A percentile compares a stretch with the other conserved stretches of the same genome.
phyloP scores from a whole-genome alignment of 64 coral and sea anemone genomes.

The Stylophora pistillata region DNA sequence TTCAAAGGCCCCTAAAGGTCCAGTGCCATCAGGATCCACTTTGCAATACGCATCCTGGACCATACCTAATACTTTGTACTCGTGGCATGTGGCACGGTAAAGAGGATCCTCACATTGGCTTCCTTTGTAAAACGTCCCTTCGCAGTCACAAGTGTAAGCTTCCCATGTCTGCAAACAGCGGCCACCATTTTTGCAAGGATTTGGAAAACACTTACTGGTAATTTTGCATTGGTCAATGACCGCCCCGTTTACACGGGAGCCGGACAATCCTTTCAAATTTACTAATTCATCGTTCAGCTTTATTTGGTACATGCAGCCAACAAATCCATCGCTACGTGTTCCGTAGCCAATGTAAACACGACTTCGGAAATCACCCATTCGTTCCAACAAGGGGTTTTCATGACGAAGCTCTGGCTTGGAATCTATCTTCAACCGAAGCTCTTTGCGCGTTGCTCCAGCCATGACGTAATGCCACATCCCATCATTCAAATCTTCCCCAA shows the following conservation, averaged over 20 bases:
- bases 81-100: conserved; percentile 75
- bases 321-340: conserved; percentile 60
- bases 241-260: conserved; percentile 11
- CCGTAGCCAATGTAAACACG: conserved; percentile 66
- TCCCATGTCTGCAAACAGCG: conserved; percentile 61
- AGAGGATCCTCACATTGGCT: conserved; percentile 66
- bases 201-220: conserved; percentile 71
- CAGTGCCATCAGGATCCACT: conserved; percentile 76
- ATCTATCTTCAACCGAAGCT: conserved; percentile 77
- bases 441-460: conserved; percentile 57
- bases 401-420: conserved; percentile 77
- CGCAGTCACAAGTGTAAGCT: conserved; percentile 68
- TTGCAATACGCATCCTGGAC: conserved; percentile 72
- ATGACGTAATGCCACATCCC: conserved; percentile 80
- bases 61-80: conserved; percentile 79
- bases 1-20: conserved; percentile 52
- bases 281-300: conserved; percentile 54
- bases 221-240: conserved; percentile 52
- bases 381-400: conserved; percentile 58
- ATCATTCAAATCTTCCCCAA: conserved; percentile 67
- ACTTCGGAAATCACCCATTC: conserved; percentile 65
- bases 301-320: conserved; percentile 74
- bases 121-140: conserved; percentile 73
- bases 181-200: conserved; percentile 67
- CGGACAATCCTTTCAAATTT: not conserved